Conservation (phyloP, 2,888 invertebrate species). For the Acronicta aceris region DNA sequence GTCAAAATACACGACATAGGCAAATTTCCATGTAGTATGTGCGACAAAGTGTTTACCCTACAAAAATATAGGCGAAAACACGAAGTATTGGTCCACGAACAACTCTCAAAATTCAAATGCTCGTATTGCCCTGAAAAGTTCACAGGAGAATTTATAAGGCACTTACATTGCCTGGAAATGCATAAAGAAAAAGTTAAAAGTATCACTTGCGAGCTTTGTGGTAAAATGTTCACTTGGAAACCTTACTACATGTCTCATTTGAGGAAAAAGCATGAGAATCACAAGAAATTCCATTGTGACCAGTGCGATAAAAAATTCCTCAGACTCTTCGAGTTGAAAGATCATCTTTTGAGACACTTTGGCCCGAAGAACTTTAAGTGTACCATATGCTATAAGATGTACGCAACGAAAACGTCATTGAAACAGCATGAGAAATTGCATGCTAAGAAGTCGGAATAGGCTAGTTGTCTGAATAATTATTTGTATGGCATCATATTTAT, state of each 20-base stretch:
- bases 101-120: constrained; percentile 62
- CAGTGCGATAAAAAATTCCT: constrained; percentile 58
- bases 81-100: constrained; percentile 63
- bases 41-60: constrained; percentile 80
- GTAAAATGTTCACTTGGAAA: constrained; percentile 77
- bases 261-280: constrained; percentile 68
- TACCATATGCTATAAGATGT: constrained; percentile 45
- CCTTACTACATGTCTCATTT: constrained; percentile 79
- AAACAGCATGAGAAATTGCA: constrained; percentile 60
- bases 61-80: constrained; percentile 72
- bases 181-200: constrained; percentile 68
- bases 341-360: constrained; percentile 26
- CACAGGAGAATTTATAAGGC: constrained; percentile 55
- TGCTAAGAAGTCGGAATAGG: constrained; percentile 6
- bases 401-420: constrained; percentile 54
- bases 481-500: too few relatives aligned
- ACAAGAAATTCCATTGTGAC: constrained; percentile 57
- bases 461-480: too few relatives aligned
- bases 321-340: constrained; percentile 21
- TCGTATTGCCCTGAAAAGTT: constrained; percentile 68
- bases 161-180: constrained; percentile 62
- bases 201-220: constrained; percentile 75
- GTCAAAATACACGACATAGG: constrained; percentile 78
- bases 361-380: constrained; percentile 34
- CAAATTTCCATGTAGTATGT: constrained; percentile 76